Percentiles rank a stretch among this genome's conserved stretches.
These are phyloP conservation scores for Calonectris borealis DNA, from an alignment of 2,113 vertebrate genomes.

Conservation along the genomic window DNA sequence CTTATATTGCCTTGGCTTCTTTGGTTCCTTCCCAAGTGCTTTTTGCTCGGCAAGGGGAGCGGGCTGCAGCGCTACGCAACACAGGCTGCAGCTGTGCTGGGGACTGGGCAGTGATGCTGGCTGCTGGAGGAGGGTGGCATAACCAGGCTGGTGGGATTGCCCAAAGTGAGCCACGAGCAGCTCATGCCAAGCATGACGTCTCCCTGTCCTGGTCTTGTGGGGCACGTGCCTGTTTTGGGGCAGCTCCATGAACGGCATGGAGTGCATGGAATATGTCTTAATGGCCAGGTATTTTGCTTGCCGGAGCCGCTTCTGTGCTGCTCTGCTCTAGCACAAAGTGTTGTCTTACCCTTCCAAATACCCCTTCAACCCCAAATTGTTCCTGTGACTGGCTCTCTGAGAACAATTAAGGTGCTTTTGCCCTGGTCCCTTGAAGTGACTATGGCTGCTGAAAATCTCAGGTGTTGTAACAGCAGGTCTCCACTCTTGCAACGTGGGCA, in stretches of 20 bases:
- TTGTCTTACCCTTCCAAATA: not conserved
- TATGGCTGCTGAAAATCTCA: not conserved
- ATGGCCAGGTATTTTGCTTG: not conserved
- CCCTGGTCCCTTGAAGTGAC: not conserved
- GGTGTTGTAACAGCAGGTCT: not conserved
- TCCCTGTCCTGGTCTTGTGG: not conserved
- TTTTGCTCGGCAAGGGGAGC: not conserved
- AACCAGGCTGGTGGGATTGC: not conserved
- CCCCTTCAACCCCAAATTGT: not conserved
- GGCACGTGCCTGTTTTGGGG: not conserved
- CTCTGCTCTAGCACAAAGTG: not conserved
- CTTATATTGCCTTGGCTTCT: not conserved
- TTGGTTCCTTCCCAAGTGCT: not conserved
- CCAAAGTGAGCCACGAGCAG: not conserved
- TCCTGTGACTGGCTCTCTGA: not conserved
- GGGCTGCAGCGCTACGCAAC: not conserved
- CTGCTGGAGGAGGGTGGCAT: not conserved
- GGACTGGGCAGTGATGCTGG: not conserved
- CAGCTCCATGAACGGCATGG: not conserved
- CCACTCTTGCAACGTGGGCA: no score
- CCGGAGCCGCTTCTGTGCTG: not conserved
- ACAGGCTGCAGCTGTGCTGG: not conserved
- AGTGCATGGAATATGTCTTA: not conserved
- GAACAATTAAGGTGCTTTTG: not conserved
- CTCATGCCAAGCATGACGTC: fast-evolving